Base-by-base conservation (phyloP, 2,888 invertebrate genomes). In the Xestoiulus laeticollis region DNA sequence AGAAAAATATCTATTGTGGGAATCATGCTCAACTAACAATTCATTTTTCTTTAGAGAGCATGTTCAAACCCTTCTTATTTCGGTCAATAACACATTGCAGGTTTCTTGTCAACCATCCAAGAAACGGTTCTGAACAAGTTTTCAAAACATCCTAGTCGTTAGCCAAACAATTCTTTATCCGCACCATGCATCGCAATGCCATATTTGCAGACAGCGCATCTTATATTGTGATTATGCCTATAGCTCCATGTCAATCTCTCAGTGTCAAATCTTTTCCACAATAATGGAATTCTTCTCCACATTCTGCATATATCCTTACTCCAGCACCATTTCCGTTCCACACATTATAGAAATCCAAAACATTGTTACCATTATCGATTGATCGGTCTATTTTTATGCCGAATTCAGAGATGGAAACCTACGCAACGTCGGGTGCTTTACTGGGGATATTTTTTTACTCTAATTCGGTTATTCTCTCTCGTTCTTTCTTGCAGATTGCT, bases 281-380 rank as follows among this genome's bases (percentile, higher is more conserved):
- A 78, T 78, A 78, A 78, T 78, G 78, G 78, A 78, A 78, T 78
- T 30, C 78, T 30, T 26, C 30, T 78, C 30, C 14, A 30, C 78
- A 30, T 78, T 78, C 78, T 78, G 78, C 78, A 78, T 78, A n/a
- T n/a, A 78, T 78, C 30, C 78, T 32, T 26, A 30, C 30, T 16
- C 30, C 14, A 78, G 78, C 68, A 22, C 12, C 78, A 59, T n/a
- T 59, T 59, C 59, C 59, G 22, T 59, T n/a, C 22, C 22, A 22
- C 59, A 30, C 78, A 30, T 78, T 78, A 26, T 30, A 78, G 78
- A 78, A 78, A 78, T 78, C 78, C 78, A 26, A 78, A 78, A 78
- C 78, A 78, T 78, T 78, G 78, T 78, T 78, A 78, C 78, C 78
- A 78, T 78, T 78, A 78, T 78, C 78, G 78, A 78, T 78, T 78